Evolutionary conservation across 1,140 invertebrate genomes (phyloP), one percentile per base, ranked within the genome.

Genomic region (Holotrichia oblita): DNA sequence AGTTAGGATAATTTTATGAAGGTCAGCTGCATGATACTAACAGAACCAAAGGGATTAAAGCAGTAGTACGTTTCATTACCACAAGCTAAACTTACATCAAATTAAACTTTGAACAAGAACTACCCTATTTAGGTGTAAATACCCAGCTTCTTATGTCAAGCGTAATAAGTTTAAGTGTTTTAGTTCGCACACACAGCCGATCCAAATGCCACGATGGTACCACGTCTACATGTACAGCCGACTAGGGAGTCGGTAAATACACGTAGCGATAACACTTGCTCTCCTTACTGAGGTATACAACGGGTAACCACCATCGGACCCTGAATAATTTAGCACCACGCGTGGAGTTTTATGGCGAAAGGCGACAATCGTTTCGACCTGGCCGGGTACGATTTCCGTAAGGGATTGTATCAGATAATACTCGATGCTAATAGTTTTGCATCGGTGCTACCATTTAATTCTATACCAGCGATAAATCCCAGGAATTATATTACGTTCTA

Each of bases 161-260:
- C n/a, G 27, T 69, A 69, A 69, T 69, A 69, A 34, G 61, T 69
- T 69, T 69, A 69, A 34, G 61, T 22, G 61, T 69, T 69, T 69
- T 69, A 69, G 20, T 69, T 69, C 12, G 14, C 61, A 27, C 20
- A n/a, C 27, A 24, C 61, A 27, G 17, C 9, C 44, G 10, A 14
- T 48, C 7, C 27, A 34, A 34, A 34, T 34, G 27, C 4, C 4
- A 34, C 27, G 4, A 4, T 34, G 27, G 4, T 34, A 4, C 27
- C 27, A 34, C 1, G 2, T 34, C 4, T 34, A 34, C 4, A 34
- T 34, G 27, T 34, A 34, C 4, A 34, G 27, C 4, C 27, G 4
- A 34, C 27, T 2, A 34, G 27, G 27, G 27, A 34, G 27, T 34
- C 27, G 27, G 27, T 34, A 34, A 2, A 17, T 17, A 4, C 14